Evolutionary conservation across 2,797 vertebrate species (phyloP).

Genomic region (Distichodus sexfasciatus): DNA sequence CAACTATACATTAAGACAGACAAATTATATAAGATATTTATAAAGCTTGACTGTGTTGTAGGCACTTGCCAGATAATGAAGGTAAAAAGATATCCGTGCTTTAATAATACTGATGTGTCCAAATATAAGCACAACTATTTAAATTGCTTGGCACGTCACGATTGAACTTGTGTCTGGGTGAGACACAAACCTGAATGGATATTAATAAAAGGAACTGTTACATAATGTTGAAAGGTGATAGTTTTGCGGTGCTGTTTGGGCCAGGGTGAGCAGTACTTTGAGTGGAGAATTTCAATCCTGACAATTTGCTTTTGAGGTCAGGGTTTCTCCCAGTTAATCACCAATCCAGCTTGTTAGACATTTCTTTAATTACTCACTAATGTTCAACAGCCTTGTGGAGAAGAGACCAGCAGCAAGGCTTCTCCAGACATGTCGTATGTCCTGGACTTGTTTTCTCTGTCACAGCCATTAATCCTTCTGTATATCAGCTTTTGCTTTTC

Average conservation of each 20-base stretch:
- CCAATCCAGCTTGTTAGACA: background rate
- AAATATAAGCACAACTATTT: background rate
- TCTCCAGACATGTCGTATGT: too few species aligned
- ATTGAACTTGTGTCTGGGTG: background rate
- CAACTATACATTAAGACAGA: too few species aligned
- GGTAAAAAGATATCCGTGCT: too few species aligned
- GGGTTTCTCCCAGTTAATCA: background rate
- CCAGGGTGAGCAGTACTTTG: background rate
- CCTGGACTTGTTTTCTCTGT: too few species aligned
- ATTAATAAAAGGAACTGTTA: slow-evolving; percentile 5
- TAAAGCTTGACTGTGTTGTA: too few species aligned
- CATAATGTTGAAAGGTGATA: background rate
- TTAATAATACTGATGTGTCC: background rate
- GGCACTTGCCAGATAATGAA: too few species aligned
- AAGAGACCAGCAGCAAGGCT: too few species aligned
- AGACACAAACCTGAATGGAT: background rate
- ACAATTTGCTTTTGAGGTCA: background rate
- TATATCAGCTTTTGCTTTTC: too few species aligned
- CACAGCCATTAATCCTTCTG: too few species aligned
- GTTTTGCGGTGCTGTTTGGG: background rate
- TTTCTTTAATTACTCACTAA: background rate
- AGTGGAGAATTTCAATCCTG: background rate
- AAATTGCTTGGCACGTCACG: background rate
- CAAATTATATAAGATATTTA: too few species aligned
- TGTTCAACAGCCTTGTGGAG: too few species aligned